These are phyloP conservation scores for Drosophila willistoni DNA, from an alignment of 1,140 invertebrate species.

Conservation along the genomic window DNA sequence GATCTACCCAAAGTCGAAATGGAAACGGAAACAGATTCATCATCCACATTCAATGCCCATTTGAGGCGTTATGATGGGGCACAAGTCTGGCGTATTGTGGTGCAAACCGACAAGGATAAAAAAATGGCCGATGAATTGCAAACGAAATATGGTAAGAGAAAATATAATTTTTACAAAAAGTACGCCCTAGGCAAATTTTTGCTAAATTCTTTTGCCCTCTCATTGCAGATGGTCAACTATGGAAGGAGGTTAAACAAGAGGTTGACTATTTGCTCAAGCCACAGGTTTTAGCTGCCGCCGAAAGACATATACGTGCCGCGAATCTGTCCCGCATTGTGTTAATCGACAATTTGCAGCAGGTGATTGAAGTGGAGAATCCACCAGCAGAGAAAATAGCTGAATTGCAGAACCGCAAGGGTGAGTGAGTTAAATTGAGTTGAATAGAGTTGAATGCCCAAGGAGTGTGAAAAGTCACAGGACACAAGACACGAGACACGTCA, in stretches of 20 bases:
- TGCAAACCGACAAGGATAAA: conserved; percentile 81
- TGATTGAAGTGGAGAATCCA: conserved; percentile 91
- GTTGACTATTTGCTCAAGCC: conserved; percentile 88
- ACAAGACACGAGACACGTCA: background rate
- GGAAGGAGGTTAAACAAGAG: conserved; percentile 87
- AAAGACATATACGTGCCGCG: conserved; percentile 84
- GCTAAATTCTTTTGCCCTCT: background rate
- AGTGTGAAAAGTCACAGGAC: conserved; percentile 72
- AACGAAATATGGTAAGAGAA: conserved; percentile 74
- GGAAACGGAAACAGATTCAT: conserved; percentile 27
- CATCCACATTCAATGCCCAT: conserved; percentile 51
- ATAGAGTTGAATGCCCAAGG: conserved; percentile 35
- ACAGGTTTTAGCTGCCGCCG: conserved; percentile 84
- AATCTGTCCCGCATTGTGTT: conserved; percentile 87
- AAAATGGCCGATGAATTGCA: conserved; percentile 76
- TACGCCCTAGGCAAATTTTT: background rate
- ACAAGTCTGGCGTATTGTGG: conserved; percentile 85
- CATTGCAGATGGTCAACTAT: conserved; percentile 86
- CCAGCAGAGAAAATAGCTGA: conserved; percentile 86
- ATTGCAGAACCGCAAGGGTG: conserved; percentile 89
- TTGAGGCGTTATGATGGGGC: conserved; percentile 84
- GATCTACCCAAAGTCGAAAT: conserved; percentile 24
- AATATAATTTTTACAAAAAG: too few species aligned
- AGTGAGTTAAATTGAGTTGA: conserved; percentile 38
- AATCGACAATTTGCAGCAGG: conserved; percentile 89